Evolutionary conservation across 2,113 vertebrate species (phyloP).

Genomic region (Hippocampus zosterae): DNA sequence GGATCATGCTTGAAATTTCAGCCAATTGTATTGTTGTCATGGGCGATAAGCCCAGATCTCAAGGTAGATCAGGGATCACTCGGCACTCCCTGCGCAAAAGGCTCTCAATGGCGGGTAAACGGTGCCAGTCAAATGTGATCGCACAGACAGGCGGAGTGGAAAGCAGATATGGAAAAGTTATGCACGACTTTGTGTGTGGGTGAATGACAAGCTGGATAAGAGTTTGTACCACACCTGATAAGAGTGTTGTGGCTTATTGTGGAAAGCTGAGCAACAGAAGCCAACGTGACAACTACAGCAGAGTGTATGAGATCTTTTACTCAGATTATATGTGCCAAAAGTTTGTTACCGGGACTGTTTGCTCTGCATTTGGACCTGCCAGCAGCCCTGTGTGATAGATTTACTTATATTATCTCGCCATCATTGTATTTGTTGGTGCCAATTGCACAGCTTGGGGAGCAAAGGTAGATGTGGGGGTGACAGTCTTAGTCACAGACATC

Average conservation of each 20-base stretch:
- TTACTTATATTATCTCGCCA: neutral
- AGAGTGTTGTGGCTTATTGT: conserved; percentile 23
- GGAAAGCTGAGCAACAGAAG: conserved; percentile 24
- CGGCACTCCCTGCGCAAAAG: conserved; percentile 20
- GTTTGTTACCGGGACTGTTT: conserved; percentile 8
- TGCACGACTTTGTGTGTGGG: neutral
- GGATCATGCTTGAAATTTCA: conserved; percentile 51
- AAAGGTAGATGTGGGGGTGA: neutral
- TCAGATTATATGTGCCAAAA: conserved; percentile 1
- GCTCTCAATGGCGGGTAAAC: conserved; percentile 45
- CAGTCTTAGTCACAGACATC: neutral
- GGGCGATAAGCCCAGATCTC: conserved; percentile 53
- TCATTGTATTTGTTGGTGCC: neutral
- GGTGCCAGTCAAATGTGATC: conserved; percentile 35
- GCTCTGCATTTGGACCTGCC: neutral
- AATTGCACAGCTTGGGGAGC: neutral
- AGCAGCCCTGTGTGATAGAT: neutral
- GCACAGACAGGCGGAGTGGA: conserved; percentile 20
- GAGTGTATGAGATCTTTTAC: neutral
- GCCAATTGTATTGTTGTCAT: conserved; percentile 56
- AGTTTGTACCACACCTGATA: conserved; percentile 27
- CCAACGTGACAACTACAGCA: conserved; percentile 13
- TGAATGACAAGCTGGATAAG: conserved; percentile 4
- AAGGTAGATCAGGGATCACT: conserved; percentile 51
- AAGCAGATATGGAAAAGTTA: conserved; percentile 8